phyloP scores from a whole-genome alignment of 2,113 vertebrate genomes.

The Equus przewalskii region DNA sequence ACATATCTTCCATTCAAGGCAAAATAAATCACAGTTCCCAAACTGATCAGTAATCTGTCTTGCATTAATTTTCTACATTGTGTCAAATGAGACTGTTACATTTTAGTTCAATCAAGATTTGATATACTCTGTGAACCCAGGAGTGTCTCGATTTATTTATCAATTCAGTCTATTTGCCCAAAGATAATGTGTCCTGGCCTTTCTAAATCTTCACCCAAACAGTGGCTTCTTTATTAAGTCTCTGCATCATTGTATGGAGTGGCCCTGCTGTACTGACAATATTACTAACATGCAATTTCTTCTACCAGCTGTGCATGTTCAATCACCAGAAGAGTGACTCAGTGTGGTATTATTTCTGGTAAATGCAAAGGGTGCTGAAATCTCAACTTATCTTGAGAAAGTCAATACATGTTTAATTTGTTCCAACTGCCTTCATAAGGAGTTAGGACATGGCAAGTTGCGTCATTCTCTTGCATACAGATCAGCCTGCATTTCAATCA shows the following conservation, averaged over 20 bases:
- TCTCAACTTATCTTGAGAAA: not conserved
- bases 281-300: slow-evolving; percentile 3
- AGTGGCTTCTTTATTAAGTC: not conserved
- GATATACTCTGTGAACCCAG: not conserved
- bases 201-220: slow-evolving; percentile 39
- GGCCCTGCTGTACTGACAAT: not conserved
- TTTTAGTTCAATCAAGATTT: not conserved
- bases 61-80: not conserved
- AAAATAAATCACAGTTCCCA: not conserved
- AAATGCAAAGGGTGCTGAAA: slow-evolving; percentile 8
- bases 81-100: not conserved
- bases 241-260: not conserved
- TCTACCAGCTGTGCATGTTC: not conserved
- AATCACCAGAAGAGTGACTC: not conserved
- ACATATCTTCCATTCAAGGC: not conserved
- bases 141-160: not conserved
- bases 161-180: not conserved
- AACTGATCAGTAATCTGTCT: not conserved
- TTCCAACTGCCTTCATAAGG: not conserved
- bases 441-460: not conserved
- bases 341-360: slow-evolving; percentile 20
- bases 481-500: not conserved
- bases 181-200: not conserved
- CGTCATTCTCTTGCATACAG: not conserved
- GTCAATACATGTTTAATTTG: not conserved